phyloP scores from a whole-genome alignment of 2,797 vertebrate genomes.

The Pseudochromis fuscus region DNA sequence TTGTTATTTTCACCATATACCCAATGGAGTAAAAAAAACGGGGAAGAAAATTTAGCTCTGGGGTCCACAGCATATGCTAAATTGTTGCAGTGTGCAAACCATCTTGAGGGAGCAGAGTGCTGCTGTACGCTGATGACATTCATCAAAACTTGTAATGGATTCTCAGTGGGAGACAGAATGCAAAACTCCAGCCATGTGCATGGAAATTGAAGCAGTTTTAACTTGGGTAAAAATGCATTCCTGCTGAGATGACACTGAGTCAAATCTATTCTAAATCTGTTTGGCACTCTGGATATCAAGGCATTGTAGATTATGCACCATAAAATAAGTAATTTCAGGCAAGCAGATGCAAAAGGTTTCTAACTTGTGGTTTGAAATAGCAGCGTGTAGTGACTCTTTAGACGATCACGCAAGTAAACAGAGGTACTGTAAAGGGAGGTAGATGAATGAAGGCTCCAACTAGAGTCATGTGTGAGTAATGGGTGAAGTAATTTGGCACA shows the following conservation, averaged over 20 bases:
- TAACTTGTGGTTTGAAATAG: slow-evolving; percentile 16
- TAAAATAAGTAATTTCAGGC: slow-evolving; percentile 40
- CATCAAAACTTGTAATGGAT: slow-evolving; percentile 63
- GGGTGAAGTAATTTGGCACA: slow-evolving; percentile 67
- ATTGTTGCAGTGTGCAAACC: slow-evolving; percentile 30
- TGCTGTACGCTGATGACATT: slow-evolving; percentile 52
- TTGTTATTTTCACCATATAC: slow-evolving; percentile 55
- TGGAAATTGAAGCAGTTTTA: slow-evolving; percentile 28
- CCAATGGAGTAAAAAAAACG: slow-evolving; percentile 17
- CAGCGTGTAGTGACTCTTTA: slow-evolving; percentile 8
- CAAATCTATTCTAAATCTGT: slow-evolving; percentile 46
- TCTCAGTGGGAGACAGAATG: slow-evolving; percentile 42
- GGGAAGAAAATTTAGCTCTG: slow-evolving; percentile 21
- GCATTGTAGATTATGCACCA: slow-evolving; percentile 26
- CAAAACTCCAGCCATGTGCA: slow-evolving; percentile 36
- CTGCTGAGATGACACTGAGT: slow-evolving; percentile 36
- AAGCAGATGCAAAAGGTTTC: slow-evolving; percentile 21
- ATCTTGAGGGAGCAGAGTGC: slow-evolving; percentile 16
- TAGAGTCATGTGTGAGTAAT: slow-evolving; percentile 58
- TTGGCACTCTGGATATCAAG: slow-evolving; percentile 27
- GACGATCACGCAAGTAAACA: background rate
- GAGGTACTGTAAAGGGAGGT: slow-evolving; percentile 7
- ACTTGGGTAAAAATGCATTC: slow-evolving; percentile 20
- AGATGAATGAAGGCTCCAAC: slow-evolving; percentile 43
- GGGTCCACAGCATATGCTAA: slow-evolving; percentile 22